Conservation (phyloP, 2,113 vertebrate genomes). For the Cynopterus brachyotis region DNA sequence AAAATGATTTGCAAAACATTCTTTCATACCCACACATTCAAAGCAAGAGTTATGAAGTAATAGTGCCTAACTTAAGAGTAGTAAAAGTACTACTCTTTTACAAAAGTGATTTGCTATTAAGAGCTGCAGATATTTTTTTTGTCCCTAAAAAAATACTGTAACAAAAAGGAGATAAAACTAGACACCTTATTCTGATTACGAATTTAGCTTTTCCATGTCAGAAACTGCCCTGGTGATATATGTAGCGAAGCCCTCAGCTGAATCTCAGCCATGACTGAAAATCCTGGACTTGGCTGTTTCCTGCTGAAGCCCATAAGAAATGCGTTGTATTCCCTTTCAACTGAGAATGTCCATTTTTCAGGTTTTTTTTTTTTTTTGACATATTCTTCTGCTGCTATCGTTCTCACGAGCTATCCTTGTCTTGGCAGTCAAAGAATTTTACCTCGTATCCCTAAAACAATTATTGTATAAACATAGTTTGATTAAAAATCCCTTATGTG, state of each 20-base stretch:
- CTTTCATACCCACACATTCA: neutral
- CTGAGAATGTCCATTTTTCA: neutral
- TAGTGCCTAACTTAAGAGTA: neutral
- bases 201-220: conserved; percentile 21
- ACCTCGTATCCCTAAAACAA: neutral
- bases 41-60: neutral
- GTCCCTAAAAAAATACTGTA: neutral
- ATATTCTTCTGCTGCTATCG: neutral
- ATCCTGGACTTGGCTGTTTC: neutral
- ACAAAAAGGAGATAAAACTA: neutral
- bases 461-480: neutral
- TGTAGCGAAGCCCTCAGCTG: neutral
- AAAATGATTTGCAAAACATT: neutral
- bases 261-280: neutral
- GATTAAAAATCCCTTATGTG: neutral
- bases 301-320: neutral
- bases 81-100: too few species aligned
- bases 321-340: neutral
- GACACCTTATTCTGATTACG: neutral
- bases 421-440: neutral
- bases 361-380: neutral
- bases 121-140: neutral
- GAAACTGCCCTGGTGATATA: neutral
- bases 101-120: neutral
- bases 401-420: neutral